Evolutionary conservation across 2,888 invertebrate species (phyloP).

Genomic region (Eristalis pertinax): DNA sequence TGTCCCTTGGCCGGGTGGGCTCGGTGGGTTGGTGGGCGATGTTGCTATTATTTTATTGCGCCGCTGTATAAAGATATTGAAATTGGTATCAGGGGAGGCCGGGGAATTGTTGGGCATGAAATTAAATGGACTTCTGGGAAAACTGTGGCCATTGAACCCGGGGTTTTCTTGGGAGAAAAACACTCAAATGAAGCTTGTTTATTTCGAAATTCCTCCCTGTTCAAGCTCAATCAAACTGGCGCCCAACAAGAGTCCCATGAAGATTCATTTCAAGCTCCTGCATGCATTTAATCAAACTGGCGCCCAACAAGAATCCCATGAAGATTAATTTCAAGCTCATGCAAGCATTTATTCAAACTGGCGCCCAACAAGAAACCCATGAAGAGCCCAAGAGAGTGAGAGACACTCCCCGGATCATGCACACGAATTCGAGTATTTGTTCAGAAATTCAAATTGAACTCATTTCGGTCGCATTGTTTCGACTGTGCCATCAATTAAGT

Average conservation of each 20-base stretch:
- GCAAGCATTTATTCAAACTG: background rate
- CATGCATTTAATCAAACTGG: background rate
- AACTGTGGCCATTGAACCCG: background rate
- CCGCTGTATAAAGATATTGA: background rate
- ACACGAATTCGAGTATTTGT: background rate
- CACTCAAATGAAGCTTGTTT: too few species aligned
- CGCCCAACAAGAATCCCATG: background rate
- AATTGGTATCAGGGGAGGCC: background rate
- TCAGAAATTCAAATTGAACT: constrained; percentile 54
- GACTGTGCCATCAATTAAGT: constrained; percentile 62
- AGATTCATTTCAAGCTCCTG: background rate
- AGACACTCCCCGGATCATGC: too few species aligned
- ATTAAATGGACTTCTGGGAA: background rate
- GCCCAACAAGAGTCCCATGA: background rate
- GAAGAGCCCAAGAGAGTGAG: too few species aligned
- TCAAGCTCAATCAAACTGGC: background rate
- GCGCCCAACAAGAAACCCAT: background rate
- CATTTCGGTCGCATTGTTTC: constrained; percentile 64
- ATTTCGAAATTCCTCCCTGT: background rate
- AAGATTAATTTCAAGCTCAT: background rate
- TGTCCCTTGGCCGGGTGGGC: background rate
- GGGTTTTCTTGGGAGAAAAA: too few species aligned
- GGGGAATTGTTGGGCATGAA: too few species aligned
- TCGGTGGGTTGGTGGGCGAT: background rate
- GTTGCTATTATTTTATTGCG: constrained; percentile 3